Conservation (phyloP, 2,797 vertebrate species). For the Eremophila alpestris region DNA sequence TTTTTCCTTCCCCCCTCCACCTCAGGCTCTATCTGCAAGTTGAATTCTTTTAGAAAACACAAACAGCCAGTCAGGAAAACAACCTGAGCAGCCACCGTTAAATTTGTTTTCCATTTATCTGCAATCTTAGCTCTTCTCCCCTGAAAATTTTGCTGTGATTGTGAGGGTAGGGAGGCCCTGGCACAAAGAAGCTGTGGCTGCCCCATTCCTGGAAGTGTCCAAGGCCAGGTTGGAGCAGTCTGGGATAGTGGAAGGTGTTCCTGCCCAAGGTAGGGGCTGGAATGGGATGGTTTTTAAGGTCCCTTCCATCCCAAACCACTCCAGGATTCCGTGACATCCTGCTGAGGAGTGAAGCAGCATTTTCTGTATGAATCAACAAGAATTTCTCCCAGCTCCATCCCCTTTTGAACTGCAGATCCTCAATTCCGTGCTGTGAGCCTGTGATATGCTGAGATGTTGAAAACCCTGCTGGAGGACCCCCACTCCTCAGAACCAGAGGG, state of each 20-base stretch:
- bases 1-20: rapidly evolving
- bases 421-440: neutral
- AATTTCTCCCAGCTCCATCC: neutral
- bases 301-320: neutral
- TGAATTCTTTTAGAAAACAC: neutral
- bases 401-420: neutral
- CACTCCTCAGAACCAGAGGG: neutral
- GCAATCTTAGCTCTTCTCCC: neutral
- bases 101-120: neutral
- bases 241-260: neutral
- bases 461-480: neutral
- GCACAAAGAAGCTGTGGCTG: neutral
- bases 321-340: neutral
- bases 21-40: neutral
- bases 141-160: neutral
- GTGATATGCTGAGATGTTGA: neutral
- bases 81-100: neutral
- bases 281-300: neutral
- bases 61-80: neutral
- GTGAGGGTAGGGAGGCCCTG: neutral
- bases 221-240: neutral
- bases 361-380: neutral
- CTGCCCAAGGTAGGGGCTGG: neutral
- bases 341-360: neutral
- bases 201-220: neutral